Evolutionary conservation across 2,797 vertebrate species (phyloP).

Genomic region (Arctocebus calabarensis): DNA sequence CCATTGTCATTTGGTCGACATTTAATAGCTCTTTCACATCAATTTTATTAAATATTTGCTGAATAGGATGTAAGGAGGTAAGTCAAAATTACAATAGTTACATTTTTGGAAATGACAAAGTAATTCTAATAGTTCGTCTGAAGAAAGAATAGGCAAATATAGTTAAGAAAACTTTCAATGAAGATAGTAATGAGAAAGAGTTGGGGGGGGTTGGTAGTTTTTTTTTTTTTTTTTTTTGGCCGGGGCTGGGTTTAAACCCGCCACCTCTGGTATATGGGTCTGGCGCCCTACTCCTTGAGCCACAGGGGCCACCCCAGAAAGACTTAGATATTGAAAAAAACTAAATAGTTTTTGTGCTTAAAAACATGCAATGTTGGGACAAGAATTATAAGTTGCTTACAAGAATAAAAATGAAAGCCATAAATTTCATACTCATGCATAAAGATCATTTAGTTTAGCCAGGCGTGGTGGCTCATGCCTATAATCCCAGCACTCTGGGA

Average conservation of each 20-base stretch:
- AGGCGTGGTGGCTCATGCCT: too few species aligned
- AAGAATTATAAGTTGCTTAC: background rate
- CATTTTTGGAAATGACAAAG: background rate
- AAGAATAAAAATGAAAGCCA: constrained; percentile 37
- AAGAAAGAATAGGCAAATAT: constrained; percentile 3
- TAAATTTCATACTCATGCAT: background rate
- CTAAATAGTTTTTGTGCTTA: background rate
- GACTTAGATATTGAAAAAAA: background rate
- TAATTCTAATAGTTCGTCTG: background rate
- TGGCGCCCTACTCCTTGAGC: too few species aligned
- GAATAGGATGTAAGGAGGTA: background rate
- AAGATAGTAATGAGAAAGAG: background rate
- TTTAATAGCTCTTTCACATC: background rate
- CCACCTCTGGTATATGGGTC: too few species aligned
- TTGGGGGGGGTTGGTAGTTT: background rate
- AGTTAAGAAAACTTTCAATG: background rate
- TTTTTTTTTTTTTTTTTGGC: too few species aligned
- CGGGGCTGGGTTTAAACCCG: too few species aligned
- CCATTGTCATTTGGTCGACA: background rate
- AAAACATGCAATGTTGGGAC: background rate
- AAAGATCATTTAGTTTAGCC: background rate
- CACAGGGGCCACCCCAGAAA: background rate
- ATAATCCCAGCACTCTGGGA: too few species aligned
- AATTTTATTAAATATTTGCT: background rate
- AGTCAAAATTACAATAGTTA: constrained; percentile 30